Evolutionary conservation across 1,140 invertebrate species (phyloP).

Genomic region (Drosophila parabipectinata): DNA sequence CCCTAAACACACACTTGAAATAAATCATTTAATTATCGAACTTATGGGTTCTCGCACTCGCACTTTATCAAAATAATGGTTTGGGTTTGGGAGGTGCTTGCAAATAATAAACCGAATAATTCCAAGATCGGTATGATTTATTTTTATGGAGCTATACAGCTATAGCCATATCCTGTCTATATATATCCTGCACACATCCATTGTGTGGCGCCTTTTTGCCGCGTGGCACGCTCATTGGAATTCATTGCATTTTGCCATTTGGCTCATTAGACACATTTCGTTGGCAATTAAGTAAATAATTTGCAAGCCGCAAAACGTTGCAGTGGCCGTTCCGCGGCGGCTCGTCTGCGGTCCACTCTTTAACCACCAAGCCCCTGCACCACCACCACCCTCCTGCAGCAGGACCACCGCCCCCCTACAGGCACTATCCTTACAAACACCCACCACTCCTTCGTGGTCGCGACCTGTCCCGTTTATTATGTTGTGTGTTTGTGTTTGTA

Average conservation of each 20-base stretch:
- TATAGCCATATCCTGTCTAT: neutral
- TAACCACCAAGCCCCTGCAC: neutral
- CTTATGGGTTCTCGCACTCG: too few relatives aligned
- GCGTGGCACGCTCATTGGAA: conserved; percentile 33
- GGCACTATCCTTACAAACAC: neutral
- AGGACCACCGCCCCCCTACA: neutral
- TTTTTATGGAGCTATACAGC: neutral
- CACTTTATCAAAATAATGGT: neutral
- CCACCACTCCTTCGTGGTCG: conserved; percentile 11
- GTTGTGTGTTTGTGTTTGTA: conserved; percentile 24
- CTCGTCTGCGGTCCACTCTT: conserved; percentile 43
- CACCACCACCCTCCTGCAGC: neutral
- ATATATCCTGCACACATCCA: conserved; percentile 16
- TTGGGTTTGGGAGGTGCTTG: neutral
- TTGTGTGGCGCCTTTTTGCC: conserved; percentile 27
- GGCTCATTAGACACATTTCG: conserved; percentile 81
- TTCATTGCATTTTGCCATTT: conserved; percentile 74
- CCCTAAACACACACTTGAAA: too few relatives aligned
- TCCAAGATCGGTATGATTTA: neutral
- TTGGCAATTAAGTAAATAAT: conserved; percentile 82
- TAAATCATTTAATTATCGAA: neutral
- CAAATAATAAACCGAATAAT: neutral
- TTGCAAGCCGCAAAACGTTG: conserved; percentile 79
- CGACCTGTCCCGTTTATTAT: conserved; percentile 68
- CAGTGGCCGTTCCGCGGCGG: conserved; percentile 47